Evolutionary conservation across 2,888 invertebrate genomes (phyloP), one percentile per base, ranked within the genome.

Genomic region (Petrolisthes manimaculis): DNA sequence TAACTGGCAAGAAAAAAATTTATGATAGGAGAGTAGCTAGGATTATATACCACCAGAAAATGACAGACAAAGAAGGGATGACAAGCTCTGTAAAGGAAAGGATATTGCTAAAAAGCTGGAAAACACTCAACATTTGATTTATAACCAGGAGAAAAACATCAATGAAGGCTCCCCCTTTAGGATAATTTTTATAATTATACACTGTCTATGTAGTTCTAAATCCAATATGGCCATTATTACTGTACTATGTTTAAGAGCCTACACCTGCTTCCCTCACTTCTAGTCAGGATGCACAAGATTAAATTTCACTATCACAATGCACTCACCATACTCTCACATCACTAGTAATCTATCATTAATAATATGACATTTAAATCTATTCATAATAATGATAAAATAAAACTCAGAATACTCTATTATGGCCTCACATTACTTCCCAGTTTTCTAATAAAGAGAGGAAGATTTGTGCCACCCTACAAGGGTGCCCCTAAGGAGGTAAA

Each of bases 231-330:
- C 37, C 37, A 37, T 37, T 37, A 37, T 37, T 37, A 37, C 37
- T 37, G 37, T 37, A 37, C 37, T 37, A 37, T 37, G 37, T 37
- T 37, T 37, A 37, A 37, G 37, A 37, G 37, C 37, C 61, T 61
- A 61, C 61, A 61, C 61, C 61, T 56, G 24, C 56, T 56, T 61
- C 80, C 55, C 80, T 80, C 80, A 14, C 12, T 12, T 80, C 80
- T 80, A 80, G 56, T 80, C 80, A 61, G 61, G 24, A 80, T 37
- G 80, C 80, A 80, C 80, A 80, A 37, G 24, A 21, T 56, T 24
- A 56, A 37, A 56, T 56, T 80, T 56, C 80, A 80, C 80, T 12
- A 80, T 80, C 80, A 80, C 80, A 61, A 80, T 24, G 55, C 80
- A 80, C 80, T 80, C 80, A 24, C 54, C 80, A 61, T 24, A 80